Evolutionary conservation across 1,140 invertebrate genomes (phyloP).

Genomic region (Drosophila ananassae): DNA sequence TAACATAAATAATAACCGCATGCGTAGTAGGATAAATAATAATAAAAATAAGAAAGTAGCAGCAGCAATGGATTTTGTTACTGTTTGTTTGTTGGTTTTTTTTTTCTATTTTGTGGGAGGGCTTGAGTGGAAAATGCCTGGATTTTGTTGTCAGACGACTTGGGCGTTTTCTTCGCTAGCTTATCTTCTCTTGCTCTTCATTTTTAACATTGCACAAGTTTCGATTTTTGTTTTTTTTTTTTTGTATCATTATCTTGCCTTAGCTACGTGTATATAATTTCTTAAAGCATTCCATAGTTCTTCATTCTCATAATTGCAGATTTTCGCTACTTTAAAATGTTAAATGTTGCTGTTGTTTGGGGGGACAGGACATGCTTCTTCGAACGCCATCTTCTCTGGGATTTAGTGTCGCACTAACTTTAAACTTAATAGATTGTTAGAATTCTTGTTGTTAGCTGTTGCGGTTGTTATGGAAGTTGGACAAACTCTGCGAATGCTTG

Average conservation of each 20-base stretch:
- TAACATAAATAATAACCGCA: constrained; percentile 74
- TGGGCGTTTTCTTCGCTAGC: constrained; percentile 27
- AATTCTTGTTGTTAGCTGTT: constrained; percentile 59
- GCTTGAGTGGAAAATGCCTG: constrained; percentile 28
- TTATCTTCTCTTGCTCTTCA: constrained; percentile 5
- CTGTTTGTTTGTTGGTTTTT: constrained; percentile 14
- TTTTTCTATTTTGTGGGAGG: constrained; percentile 15
- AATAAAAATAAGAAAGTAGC: constrained; percentile 62
- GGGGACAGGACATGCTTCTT: constrained; percentile 3
- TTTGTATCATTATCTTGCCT: constrained; percentile 42
- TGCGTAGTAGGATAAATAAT: constrained; percentile 53
- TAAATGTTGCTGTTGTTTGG: constrained; percentile 72
- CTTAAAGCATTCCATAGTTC: constrained; percentile 69
- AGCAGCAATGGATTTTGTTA: constrained; percentile 62
- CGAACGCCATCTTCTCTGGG: constrained; percentile 13
- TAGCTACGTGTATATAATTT: constrained; percentile 50
- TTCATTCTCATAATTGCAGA: constrained; percentile 36
- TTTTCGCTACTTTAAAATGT: constrained; percentile 73
- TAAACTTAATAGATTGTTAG: constrained; percentile 81
- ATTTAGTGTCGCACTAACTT: constrained; percentile 44
- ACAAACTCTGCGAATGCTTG: constrained; percentile 60
- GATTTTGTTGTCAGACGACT: constrained; percentile 18
- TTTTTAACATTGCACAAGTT: constrained; percentile 74
- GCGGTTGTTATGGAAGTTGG: constrained; percentile 64
- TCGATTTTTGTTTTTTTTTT: constrained; percentile 42